Conservation (phyloP, 1,140 invertebrate species). For the Helicoverpa armigera region DNA sequence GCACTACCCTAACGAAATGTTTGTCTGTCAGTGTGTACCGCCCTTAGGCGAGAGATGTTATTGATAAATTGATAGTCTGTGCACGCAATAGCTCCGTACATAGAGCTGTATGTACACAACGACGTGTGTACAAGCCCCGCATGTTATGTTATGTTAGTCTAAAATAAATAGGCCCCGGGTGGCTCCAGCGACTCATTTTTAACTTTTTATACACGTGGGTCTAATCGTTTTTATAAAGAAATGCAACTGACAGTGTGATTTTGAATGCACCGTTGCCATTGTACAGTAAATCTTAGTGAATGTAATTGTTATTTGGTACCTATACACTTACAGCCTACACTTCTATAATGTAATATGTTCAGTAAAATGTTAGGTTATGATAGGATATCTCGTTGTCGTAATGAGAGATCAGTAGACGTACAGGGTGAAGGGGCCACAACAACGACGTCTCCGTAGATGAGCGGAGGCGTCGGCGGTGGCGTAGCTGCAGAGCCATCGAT, state of each 20-base stretch:
- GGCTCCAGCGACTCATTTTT: no score
- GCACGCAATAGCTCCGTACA: neutral
- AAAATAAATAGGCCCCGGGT: neutral
- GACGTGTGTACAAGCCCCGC: neutral
- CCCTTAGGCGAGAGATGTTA: neutral
- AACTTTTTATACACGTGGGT: no score
- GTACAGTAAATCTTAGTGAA: no score
- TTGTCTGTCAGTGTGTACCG: conserved; percentile 10
- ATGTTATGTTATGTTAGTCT: neutral
- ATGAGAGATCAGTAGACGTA: no score
- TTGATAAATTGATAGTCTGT: neutral
- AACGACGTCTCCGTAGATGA: neutral
- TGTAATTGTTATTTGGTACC: no score
- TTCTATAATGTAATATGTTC: no score
- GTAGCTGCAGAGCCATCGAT: neutral
- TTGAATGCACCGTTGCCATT: no score
- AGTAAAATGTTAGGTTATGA: no score
- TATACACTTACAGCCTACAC: no score
- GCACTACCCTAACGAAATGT: conserved; percentile 4
- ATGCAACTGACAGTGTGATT: no score
- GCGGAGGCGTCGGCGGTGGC: neutral
- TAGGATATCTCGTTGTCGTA: no score
- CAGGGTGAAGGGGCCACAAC: neutral
- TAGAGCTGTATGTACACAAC: neutral
- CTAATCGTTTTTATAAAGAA: no score